Evolutionary conservation across 1,140 invertebrate species (phyloP).

Genomic region (Cotesia typhae): DNA sequence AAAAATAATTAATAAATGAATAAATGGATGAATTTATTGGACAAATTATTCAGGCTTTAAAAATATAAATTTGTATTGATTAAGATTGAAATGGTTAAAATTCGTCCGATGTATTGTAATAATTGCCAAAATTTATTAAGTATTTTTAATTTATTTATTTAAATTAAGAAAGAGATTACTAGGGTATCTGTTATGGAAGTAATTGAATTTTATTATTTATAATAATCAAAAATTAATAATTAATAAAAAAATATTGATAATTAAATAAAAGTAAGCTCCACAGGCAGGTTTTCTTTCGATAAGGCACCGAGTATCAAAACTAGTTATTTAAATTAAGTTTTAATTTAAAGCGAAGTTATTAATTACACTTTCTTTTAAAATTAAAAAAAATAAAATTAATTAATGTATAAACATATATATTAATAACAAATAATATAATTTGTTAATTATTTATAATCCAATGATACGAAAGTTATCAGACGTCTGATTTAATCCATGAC

Average conservation of each 20-base stretch:
- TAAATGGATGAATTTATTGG: constrained; percentile 11
- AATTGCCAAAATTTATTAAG: constrained; percentile 1
- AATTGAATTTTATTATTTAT: constrained; percentile 19
- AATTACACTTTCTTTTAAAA: too few species aligned
- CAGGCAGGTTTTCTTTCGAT: constrained; percentile 36
- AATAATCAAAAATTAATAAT: constrained; percentile 6
- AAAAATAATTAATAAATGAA: constrained; percentile 19
- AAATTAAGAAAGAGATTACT: constrained; percentile 2
- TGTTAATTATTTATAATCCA: too few species aligned
- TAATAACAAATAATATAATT: too few species aligned
- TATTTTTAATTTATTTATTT: constrained; percentile 11
- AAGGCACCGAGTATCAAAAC: constrained; percentile 19
- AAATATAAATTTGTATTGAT: constrained; percentile 12
- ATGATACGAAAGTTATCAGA: too few species aligned
- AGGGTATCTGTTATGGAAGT: constrained; percentile 14
- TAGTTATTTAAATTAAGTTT: constrained; percentile 11
- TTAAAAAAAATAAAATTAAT: too few species aligned
- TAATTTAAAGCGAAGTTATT: too few species aligned
- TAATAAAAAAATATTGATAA: constrained; percentile 4
- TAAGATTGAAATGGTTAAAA: background rate
- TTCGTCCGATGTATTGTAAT: background rate
- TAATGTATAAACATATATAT: too few species aligned
- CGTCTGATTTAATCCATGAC: too few species aligned
- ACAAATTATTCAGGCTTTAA: constrained; percentile 29
- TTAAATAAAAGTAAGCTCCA: constrained; percentile 38